phyloP scores from a whole-genome alignment of 2,797 vertebrate species.

The Hoplostethus atlanticus region DNA sequence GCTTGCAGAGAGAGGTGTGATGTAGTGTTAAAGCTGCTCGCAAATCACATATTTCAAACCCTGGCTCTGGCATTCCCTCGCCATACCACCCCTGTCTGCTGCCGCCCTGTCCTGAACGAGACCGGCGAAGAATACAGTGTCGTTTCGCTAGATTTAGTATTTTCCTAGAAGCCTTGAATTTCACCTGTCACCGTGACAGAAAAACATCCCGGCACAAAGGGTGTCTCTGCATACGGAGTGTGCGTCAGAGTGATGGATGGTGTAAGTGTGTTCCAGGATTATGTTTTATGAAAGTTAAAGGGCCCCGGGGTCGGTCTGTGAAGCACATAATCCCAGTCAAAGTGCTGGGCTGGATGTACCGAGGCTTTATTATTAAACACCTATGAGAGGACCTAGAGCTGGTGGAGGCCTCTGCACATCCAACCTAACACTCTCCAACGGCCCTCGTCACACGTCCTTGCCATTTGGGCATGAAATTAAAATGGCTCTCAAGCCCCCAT shows the following conservation, averaged over 20 bases:
- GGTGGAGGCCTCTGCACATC: slow-evolving; percentile 69
- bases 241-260: slow-evolving; percentile 78
- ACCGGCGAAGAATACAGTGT: slow-evolving; percentile 61
- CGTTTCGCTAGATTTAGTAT: slow-evolving; percentile 52
- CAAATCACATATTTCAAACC: slow-evolving; percentile 66
- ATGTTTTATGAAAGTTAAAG: slow-evolving; percentile 82
- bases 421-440: slow-evolving; percentile 66
- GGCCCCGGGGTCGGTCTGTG: slow-evolving; percentile 79
- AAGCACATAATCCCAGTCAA: slow-evolving; percentile 80
- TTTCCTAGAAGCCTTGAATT: slow-evolving; percentile 67
- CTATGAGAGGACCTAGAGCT: slow-evolving; percentile 71
- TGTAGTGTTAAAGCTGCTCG: slow-evolving; percentile 65
- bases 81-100: background rate
- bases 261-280: slow-evolving; percentile 78
- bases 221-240: slow-evolving; percentile 50
- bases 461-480: slow-evolving; percentile 79
- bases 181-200: slow-evolving; percentile 55
- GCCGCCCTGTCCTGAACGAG: slow-evolving; percentile 37
- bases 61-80: slow-evolving; percentile 28
- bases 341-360: slow-evolving; percentile 78
- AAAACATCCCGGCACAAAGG: slow-evolving; percentile 9
- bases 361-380: slow-evolving; percentile 86
- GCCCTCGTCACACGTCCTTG: slow-evolving; percentile 68
- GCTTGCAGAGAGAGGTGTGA: slow-evolving; percentile 74
- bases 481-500: slow-evolving; percentile 65